A percentile compares a stretch with the other conserved stretches of the same genome.
phyloP scores from a whole-genome alignment of 53 echinoderm and acorn worm species.

The Henricia sp. region DNA sequence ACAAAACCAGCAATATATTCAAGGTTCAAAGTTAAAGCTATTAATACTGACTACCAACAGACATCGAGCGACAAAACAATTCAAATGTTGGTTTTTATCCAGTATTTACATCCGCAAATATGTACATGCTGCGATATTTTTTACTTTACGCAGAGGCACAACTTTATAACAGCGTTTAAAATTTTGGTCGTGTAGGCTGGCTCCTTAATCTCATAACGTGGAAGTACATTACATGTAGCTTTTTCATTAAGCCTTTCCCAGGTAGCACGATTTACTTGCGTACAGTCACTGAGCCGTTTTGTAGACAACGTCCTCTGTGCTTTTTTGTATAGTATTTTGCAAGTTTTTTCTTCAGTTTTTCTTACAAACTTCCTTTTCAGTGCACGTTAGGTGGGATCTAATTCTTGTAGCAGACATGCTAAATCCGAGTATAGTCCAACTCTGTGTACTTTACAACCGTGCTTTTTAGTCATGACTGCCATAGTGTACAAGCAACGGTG shows the following conservation, averaged over 20 bases:
- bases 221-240: not conserved
- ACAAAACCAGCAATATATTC: conserved; percentile 7
- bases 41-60: conserved; percentile 40
- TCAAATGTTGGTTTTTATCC: not conserved
- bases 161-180: not conserved
- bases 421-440: too few species aligned
- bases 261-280: conserved; percentile 15
- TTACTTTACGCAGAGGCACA: conserved; percentile 44
- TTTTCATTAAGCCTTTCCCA: too few species aligned
- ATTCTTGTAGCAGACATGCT: too few species aligned
- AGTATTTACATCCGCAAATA: conserved; percentile 30
- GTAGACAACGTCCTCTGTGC: too few species aligned
- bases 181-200: conserved; percentile 36
- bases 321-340: too few species aligned
- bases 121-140: conserved; percentile 41
- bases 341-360: too few species aligned
- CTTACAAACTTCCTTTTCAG: too few species aligned
- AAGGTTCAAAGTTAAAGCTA: conserved; percentile 33
- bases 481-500: too few species aligned
- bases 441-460: too few species aligned
- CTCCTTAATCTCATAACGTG: not conserved
- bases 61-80: not conserved
- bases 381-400: too few species aligned
- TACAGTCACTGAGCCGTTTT: too few species aligned
- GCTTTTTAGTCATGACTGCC: too few species aligned